These are phyloP conservation scores for Toxotes jaculatrix DNA, from an alignment of 2,113 vertebrate species.

Conservation along the genomic window DNA sequence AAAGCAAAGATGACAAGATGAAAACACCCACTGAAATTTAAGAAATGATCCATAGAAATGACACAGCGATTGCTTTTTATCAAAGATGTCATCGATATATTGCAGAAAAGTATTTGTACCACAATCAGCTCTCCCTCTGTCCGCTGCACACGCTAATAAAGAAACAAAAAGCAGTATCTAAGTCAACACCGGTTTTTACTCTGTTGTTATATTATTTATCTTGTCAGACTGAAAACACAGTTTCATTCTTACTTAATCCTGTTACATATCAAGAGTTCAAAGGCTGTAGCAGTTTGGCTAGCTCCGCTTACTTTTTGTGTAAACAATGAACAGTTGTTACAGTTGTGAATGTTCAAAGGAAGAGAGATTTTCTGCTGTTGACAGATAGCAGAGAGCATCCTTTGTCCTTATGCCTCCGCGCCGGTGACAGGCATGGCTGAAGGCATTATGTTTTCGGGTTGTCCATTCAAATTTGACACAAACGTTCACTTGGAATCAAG, in stretches of 20 bases:
- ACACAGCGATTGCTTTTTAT: background rate
- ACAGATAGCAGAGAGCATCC: conserved; percentile 1
- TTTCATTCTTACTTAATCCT: background rate
- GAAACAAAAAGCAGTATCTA: no score
- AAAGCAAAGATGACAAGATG: background rate
- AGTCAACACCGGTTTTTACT: background rate
- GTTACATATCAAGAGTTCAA: background rate
- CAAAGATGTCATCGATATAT: background rate
- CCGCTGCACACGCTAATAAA: no score
- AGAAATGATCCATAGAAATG: background rate
- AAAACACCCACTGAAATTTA: no score
- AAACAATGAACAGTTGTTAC: conserved; percentile 2
- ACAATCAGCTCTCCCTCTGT: background rate
- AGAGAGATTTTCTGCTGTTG: conserved; percentile 29
- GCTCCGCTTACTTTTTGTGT: background rate
- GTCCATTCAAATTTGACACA: no score
- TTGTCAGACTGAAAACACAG: background rate
- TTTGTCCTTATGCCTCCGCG: conserved; percentile 6
- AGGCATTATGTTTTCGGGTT: no score
- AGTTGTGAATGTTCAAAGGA: background rate
- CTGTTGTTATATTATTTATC: background rate
- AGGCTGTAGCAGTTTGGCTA: background rate
- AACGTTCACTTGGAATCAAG: no score
- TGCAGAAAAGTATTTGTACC: background rate
- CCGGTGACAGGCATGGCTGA: no score